A percentile compares a stretch with the other conserved stretches of the same genome.
These are phyloP conservation scores for Thymallus thymallus DNA, from an alignment of 2,113 vertebrate genomes.

Conservation along the genomic window DNA sequence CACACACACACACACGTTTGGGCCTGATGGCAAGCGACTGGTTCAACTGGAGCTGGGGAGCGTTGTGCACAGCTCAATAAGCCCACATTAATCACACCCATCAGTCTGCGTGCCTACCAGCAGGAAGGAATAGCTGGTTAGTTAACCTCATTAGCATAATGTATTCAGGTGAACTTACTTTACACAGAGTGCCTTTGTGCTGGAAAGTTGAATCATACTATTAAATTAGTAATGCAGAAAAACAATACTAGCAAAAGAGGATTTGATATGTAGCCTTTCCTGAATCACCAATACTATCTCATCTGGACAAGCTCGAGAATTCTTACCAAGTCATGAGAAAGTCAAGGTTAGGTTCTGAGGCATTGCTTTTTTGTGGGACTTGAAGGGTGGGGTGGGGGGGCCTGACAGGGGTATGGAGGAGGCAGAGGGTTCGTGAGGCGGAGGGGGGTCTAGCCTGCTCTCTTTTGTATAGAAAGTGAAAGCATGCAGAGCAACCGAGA, in stretches of 20 bases:
- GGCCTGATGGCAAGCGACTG: conserved; percentile 68
- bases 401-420: conserved; percentile 9
- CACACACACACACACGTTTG: conserved; percentile 42
- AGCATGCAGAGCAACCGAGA: conserved; percentile 57
- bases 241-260: background rate
- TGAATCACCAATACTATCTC: conserved; percentile 25
- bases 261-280: conserved; percentile 46
- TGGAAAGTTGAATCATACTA: background rate
- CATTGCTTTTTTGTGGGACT: conserved; percentile 3
- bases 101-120: conserved; percentile 66
- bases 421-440: conserved; percentile 15
- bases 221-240: conserved; percentile 13
- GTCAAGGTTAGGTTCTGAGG: background rate
- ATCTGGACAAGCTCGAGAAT: background rate
- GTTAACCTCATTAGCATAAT: conserved; percentile 67
- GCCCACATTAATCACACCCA: conserved; percentile 74
- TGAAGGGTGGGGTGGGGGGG: background rate
- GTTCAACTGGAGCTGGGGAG: conserved; percentile 67
- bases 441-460: background rate
- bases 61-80: conserved; percentile 63
- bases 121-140: conserved; percentile 21
- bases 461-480: conserved; percentile 55
- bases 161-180: conserved; percentile 63
- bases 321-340: too few relatives aligned
- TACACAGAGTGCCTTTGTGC: conserved; percentile 35